Evolutionary conservation across 2,113 vertebrate species (phyloP), one percentile per base, ranked within the genome.

Genomic region (Edolisoma coerulescens): DNA sequence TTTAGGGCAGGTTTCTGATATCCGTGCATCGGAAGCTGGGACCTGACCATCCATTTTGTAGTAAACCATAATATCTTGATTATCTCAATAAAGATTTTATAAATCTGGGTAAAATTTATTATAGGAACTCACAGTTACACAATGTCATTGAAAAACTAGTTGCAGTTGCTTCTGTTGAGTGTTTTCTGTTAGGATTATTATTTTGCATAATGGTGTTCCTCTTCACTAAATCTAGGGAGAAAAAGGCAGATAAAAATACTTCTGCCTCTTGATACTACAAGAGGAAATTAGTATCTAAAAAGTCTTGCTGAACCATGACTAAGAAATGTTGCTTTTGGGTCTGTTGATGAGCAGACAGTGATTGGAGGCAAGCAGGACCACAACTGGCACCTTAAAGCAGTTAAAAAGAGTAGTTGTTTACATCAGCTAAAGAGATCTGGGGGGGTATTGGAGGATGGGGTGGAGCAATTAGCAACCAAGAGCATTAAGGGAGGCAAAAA

Each of bases 381-480:
- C 76, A 75, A 50, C 23, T 28, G 13, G 39, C 33, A 57, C 44
- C 13, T 78, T 22, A 71, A 60, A 67, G 14, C 17, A 53, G 44
- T 50, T 6, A 60, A 35, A 78, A 68, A 45, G 5, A 44, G 5
- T 4, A 56, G 45, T 50, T 63, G 27, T 27, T 30, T 75, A 11
- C 4, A 47, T 9, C 16, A 87, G 30, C 23, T 71, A 39, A 56
- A 77, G 45, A 76, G 16, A 41, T 68, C 11, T 24, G 9, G 6
- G 3, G 3, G 10, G 1, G 3, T 13, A 5, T 5, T 49, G n/a
- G 4, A 11, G 11, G 44, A 57, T 22, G 9, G 5, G 3, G 4
- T 2, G 2, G 4, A 37, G 11, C 19, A 84, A 23, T 47, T 57
- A 67, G 5, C 3, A 78, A 45, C 49, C 10, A 32, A 42, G 16